Evolutionary conservation across 1,140 invertebrate genomes (phyloP).

Genomic region (Drosophila baimaii): DNA sequence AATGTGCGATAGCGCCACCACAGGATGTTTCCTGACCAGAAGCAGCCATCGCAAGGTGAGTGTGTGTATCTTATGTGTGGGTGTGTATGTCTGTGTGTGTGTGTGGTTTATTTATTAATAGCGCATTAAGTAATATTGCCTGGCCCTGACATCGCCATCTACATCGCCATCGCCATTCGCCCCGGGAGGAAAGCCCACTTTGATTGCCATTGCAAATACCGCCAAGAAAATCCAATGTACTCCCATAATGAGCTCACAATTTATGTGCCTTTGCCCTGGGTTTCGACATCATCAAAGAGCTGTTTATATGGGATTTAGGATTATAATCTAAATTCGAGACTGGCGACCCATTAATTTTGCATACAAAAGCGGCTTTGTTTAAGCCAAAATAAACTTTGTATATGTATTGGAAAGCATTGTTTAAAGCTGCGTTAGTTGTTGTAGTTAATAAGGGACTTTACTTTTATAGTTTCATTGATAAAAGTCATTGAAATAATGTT

Average conservation of each 20-base stretch:
- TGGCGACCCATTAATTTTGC: conserved; percentile 3
- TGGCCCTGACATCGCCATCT: conserved; percentile 7
- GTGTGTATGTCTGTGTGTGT: no score
- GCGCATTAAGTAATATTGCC: conserved; percentile 47
- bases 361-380: conserved; percentile 8
- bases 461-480: not conserved
- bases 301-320: conserved; percentile 5
- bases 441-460: no score
- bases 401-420: no score
- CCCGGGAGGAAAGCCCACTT: not conserved
- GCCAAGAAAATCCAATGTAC: conserved; percentile 8
- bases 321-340: conserved; percentile 15
- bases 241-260: conserved; percentile 19
- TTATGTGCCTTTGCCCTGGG: not conserved
- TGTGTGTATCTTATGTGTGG: conserved; percentile 30
- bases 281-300: conserved; percentile 5
- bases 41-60: conserved; percentile 86
- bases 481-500: not conserved
- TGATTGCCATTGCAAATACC: not conserved
- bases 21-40: conserved; percentile 88
- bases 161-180: not conserved
- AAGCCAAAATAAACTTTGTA: not conserved
- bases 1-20: conserved; percentile 89
- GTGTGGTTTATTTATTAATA: conserved; percentile 51
- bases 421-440: not conserved